Evolutionary conservation across 2,888 invertebrate genomes (phyloP).

Genomic region (Chloromyia formosa): DNA sequence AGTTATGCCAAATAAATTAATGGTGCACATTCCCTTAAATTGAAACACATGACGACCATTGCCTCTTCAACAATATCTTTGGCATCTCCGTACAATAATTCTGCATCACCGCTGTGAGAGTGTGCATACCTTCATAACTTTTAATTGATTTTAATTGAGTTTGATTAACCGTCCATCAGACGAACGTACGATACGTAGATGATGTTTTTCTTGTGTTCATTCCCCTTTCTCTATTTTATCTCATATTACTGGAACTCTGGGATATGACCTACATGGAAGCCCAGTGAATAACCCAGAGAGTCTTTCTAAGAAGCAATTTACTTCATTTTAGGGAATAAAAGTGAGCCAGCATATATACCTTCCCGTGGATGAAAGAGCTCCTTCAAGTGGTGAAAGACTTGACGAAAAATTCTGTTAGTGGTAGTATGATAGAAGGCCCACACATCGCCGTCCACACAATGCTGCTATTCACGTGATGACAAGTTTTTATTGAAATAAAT

Average conservation of each 20-base stretch:
- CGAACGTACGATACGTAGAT: neutral
- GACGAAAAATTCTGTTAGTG: slow-evolving; percentile 8
- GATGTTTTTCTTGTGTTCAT: slow-evolving; percentile 37
- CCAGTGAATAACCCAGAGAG: slow-evolving; percentile 1
- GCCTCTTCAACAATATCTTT: slow-evolving; percentile 10
- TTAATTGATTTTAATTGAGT: slow-evolving; percentile 47
- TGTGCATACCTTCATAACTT: slow-evolving; percentile 45
- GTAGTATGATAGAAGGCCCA: slow-evolving; percentile 16
- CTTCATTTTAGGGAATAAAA: slow-evolving; percentile 18
- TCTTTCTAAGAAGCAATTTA: slow-evolving; percentile 32
- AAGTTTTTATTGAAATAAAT: slow-evolving; percentile 42
- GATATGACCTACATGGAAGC: slow-evolving; percentile 33
- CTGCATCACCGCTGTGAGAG: slow-evolving; percentile 16
- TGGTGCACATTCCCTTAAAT: neutral
- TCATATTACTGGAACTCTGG: neutral
- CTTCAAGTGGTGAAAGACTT: slow-evolving; percentile 30
- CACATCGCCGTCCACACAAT: slow-evolving; percentile 36
- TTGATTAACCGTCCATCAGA: slow-evolving; percentile 43
- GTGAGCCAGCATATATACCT: slow-evolving; percentile 33
- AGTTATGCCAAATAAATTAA: slow-evolving; percentile 11
- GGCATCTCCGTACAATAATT: slow-evolving; percentile 2
- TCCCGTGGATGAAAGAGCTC: slow-evolving; percentile 12
- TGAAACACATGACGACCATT: slow-evolving; percentile 2
- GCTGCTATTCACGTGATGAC: slow-evolving; percentile 37
- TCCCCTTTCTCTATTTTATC: slow-evolving; percentile 31